phyloP scores from a whole-genome alignment of 2,797 vertebrate genomes.

The Centroberyx gerrardi region DNA sequence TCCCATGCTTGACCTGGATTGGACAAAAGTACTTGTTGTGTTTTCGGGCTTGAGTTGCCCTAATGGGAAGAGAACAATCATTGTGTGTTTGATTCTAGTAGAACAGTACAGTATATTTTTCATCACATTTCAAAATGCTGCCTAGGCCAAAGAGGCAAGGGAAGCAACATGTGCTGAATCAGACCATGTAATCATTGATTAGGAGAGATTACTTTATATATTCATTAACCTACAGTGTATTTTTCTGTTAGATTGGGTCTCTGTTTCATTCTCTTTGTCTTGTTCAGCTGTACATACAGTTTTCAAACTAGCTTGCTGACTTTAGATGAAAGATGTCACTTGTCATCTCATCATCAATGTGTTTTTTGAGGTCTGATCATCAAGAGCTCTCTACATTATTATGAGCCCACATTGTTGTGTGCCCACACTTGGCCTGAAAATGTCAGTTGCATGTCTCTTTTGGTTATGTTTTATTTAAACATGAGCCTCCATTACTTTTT shows the following conservation, averaged over 20 bases:
- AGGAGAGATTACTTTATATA: background rate
- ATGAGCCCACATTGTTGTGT: background rate
- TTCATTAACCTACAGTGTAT: background rate
- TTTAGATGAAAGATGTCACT: background rate
- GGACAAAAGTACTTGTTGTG: slow-evolving; percentile 83
- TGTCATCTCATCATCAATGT: background rate
- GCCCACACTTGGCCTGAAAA: too few species aligned
- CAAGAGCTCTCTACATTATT: background rate
- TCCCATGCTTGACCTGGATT: slow-evolving; percentile 86
- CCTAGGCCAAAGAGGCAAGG: slow-evolving; percentile 12
- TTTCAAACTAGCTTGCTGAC: too few species aligned
- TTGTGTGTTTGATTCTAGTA: slow-evolving; percentile 71
- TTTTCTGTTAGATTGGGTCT: background rate
- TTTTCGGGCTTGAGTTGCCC: slow-evolving; percentile 75
- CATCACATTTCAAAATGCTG: slow-evolving; percentile 22
- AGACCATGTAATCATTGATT: slow-evolving; percentile 2
- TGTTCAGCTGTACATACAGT: background rate
- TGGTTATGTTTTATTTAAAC: too few species aligned
- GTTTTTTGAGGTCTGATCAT: background rate
- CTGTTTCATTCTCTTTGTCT: background rate
- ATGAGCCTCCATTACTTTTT: too few species aligned
- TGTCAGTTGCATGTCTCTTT: too few species aligned
- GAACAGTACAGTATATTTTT: slow-evolving; percentile 45
- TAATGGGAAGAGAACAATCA: slow-evolving; percentile 74
- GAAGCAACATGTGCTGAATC: slow-evolving; percentile 43